Conservation (phyloP, 2,888 invertebrate species). For the Drosophila cracens region DNA sequence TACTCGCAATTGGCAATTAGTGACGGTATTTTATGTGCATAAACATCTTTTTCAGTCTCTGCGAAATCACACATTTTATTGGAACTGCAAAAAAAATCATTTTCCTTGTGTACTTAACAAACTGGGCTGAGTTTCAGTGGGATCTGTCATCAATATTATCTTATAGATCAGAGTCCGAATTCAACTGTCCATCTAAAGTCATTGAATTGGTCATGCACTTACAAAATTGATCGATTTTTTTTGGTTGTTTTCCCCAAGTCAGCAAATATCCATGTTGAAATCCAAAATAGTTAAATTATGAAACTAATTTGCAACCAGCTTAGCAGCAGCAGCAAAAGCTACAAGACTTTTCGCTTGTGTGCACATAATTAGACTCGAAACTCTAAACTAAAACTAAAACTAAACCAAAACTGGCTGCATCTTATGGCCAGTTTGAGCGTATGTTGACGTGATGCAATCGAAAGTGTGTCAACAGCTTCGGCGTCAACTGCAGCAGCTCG, state of each 20-base stretch:
- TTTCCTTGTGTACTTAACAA: slow-evolving; percentile 4
- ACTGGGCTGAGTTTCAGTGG: neutral
- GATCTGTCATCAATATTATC: neutral
- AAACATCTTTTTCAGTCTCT: slow-evolving; percentile 24
- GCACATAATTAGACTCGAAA: slow-evolving; percentile 65
- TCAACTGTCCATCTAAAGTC: slow-evolving; percentile 1
- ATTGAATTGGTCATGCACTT: neutral
- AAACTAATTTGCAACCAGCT: slow-evolving; percentile 64
- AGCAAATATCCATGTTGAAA: slow-evolving; percentile 25
- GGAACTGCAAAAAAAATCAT: neutral
- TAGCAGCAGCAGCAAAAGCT: slow-evolving; percentile 12
- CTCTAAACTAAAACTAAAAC: slow-evolving; percentile 71
- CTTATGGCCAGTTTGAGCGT: slow-evolving; percentile 56
- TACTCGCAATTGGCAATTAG: slow-evolving; percentile 71
- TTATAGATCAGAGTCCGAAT: neutral
- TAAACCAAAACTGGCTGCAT: slow-evolving; percentile 76
- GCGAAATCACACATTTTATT: slow-evolving; percentile 19
- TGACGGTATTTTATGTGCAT: slow-evolving; percentile 40
- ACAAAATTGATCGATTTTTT: neutral
- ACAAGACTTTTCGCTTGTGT: slow-evolving; percentile 23
- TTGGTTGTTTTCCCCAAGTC: neutral
- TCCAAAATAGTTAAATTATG: slow-evolving; percentile 56
- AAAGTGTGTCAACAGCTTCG: slow-evolving; percentile 77
- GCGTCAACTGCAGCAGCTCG: slow-evolving; percentile 38
- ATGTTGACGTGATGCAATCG: slow-evolving; percentile 68